Conservation (phyloP, 2,113 vertebrate species). For the Cyanistes caeruleus region DNA sequence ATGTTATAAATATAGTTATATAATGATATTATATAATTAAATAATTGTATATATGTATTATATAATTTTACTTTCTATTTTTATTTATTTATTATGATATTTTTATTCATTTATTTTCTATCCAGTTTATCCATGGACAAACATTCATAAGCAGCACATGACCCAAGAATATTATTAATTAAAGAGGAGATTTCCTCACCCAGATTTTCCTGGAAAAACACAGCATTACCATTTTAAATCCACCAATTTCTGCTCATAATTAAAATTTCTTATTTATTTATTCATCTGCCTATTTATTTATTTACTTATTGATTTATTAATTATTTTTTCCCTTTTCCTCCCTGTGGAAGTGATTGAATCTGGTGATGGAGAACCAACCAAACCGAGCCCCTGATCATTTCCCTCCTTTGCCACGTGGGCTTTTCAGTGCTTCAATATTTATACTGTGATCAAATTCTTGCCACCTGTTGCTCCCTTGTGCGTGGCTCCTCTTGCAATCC, state of each 20-base stretch:
- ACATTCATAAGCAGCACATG: neutral
- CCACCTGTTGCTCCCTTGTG: fast-evolving
- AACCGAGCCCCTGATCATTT: neutral
- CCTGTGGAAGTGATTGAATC: neutral
- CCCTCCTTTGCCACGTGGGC: neutral
- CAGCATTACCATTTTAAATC: neutral
- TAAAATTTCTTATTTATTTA: neutral
- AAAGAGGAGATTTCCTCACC: neutral
- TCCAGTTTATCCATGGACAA: neutral
- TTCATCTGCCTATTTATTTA: no score
- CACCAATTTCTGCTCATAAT: neutral
- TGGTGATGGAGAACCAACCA: neutral
- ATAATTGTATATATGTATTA: no score
- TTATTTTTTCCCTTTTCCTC: neutral
- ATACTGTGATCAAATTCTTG: neutral
- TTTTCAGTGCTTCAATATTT: neutral
- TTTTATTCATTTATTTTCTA: no score
- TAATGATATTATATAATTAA: no score
- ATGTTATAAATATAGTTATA: no score
- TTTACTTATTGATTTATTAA: no score
- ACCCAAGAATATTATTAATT: neutral
- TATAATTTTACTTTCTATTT: no score
- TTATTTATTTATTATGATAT: no score
- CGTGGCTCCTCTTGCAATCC: neutral
- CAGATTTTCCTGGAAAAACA: neutral